Evolutionary conservation across 2,888 invertebrate genomes (phyloP).

Genomic region (Cephus nigrinus): DNA sequence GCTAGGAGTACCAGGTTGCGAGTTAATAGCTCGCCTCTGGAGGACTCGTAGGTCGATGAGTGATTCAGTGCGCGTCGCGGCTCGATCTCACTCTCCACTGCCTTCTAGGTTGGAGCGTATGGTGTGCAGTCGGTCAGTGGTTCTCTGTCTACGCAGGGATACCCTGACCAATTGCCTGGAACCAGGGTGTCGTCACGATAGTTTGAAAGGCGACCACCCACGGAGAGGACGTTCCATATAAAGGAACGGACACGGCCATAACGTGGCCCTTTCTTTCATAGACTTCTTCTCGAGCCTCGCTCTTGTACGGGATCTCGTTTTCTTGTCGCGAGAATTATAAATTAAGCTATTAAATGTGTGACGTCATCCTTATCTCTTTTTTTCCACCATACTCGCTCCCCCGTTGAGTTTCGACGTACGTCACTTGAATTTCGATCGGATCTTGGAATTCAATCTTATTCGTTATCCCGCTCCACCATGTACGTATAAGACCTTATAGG

Average conservation of each 20-base stretch:
- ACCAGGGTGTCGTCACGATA: conserved; percentile 50
- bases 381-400: conserved; percentile 7
- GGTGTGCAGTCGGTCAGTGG: conserved; percentile 27
- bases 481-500: not conserved
- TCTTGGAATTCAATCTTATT: not conserved
- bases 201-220: conserved; percentile 62
- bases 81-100: conserved; percentile 51
- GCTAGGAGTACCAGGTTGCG: conserved; percentile 38
- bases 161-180: conserved; percentile 4
- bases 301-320: conserved; percentile 4
- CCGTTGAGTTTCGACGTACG: not conserved
- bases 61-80: conserved; percentile 60
- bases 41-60: conserved; percentile 53
- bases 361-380: conserved; percentile 44
- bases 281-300: conserved; percentile 34
- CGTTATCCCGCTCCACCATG: not conserved
- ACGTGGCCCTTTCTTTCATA: conserved; percentile 47
- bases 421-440: conserved; percentile 2
- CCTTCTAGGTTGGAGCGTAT: conserved; percentile 36
- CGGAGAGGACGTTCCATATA: conserved; percentile 63
- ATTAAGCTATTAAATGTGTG: conserved; percentile 62
- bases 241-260: conserved; percentile 52
- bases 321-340: conserved; percentile 54
- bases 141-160: conserved; percentile 36
- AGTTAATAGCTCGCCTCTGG: conserved; percentile 57